These are phyloP conservation scores for Eumaeus atala DNA, from an alignment of 1,140 invertebrate genomes.

Conservation along the genomic window DNA sequence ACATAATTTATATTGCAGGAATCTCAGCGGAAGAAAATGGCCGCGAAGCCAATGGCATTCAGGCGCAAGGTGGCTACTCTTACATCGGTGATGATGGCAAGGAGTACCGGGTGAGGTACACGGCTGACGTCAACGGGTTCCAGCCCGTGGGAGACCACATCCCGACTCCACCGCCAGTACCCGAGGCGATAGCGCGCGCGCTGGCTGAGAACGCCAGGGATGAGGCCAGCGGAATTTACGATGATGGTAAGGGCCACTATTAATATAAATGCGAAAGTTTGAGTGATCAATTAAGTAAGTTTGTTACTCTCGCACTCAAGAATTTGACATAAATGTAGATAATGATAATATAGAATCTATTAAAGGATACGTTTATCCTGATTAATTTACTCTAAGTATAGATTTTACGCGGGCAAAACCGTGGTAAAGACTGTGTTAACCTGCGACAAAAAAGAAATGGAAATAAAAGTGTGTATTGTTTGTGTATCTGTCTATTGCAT, in stretches of 20 bases:
- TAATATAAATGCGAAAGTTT: too few species aligned
- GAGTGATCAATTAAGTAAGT: too few species aligned
- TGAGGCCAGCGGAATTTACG: constrained; percentile 55
- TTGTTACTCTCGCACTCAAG: too few species aligned
- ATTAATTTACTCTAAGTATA: too few species aligned
- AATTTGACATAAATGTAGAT: too few species aligned
- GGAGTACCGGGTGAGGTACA: constrained; percentile 77
- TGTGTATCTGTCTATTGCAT: too few species aligned
- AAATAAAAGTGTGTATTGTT: too few species aligned
- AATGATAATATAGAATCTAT: too few species aligned
- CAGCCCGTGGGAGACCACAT: constrained; percentile 76
- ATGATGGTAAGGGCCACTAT: constrained; percentile 60
- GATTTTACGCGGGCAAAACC: too few species aligned
- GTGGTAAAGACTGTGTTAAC: too few species aligned
- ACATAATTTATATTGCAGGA: constrained; percentile 32
- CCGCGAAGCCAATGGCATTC: constrained; percentile 72
- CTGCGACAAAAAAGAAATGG: too few species aligned
- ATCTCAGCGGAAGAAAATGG: constrained; percentile 58
- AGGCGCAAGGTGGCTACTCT: constrained; percentile 76
- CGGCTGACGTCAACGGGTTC: constrained; percentile 75
- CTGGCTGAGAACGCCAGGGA: constrained; percentile 74
- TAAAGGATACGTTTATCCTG: too few species aligned
- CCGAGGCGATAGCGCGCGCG: constrained; percentile 77
- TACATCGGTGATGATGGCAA: constrained; percentile 80
- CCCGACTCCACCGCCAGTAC: constrained; percentile 80